A percentile compares a stretch with the other conserved stretches of the same genome.
phyloP scores from a whole-genome alignment of 2,888 invertebrate genomes.

The Ophioninae sp. region DNA sequence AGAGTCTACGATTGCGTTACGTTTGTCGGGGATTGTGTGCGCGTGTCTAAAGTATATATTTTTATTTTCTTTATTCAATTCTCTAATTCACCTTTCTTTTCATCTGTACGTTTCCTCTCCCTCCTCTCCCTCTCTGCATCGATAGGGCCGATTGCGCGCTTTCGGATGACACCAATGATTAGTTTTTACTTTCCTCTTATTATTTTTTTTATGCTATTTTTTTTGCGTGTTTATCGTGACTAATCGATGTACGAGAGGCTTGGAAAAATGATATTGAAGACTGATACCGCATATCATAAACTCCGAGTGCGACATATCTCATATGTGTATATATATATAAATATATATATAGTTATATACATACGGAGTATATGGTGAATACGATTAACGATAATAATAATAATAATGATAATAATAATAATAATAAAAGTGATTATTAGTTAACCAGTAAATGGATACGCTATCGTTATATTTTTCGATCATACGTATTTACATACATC shows the following conservation, averaged over 20 bases:
- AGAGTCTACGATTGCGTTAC: constrained; percentile 55
- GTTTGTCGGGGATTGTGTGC: constrained; percentile 1
- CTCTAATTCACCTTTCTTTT: neutral
- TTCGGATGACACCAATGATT: neutral
- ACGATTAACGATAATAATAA: neutral
- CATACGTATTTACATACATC: neutral
- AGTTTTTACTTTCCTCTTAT: constrained; percentile 11
- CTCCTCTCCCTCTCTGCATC: neutral
- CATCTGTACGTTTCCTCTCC: neutral
- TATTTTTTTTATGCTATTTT: neutral
- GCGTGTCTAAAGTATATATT: neutral
- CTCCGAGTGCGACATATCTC: constrained; percentile 53
- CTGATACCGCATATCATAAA: constrained; percentile 71
- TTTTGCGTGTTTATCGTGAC: constrained; percentile 12
- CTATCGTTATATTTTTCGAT: neutral
- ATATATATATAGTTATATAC: constrained; percentile 19
- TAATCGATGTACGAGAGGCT: constrained; percentile 29
- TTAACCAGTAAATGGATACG: constrained; percentile 13
- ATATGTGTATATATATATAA: constrained; percentile 58
- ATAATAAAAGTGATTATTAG: constrained; percentile 49
- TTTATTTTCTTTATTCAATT: constrained; percentile 18
- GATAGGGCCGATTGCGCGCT: neutral
- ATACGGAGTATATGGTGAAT: constrained; percentile 1
- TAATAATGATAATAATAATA: neutral
- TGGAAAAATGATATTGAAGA: constrained; percentile 66